Base-by-base conservation (phyloP, 2,888 invertebrate genomes). In the Lasioglossum malachurum region DNA sequence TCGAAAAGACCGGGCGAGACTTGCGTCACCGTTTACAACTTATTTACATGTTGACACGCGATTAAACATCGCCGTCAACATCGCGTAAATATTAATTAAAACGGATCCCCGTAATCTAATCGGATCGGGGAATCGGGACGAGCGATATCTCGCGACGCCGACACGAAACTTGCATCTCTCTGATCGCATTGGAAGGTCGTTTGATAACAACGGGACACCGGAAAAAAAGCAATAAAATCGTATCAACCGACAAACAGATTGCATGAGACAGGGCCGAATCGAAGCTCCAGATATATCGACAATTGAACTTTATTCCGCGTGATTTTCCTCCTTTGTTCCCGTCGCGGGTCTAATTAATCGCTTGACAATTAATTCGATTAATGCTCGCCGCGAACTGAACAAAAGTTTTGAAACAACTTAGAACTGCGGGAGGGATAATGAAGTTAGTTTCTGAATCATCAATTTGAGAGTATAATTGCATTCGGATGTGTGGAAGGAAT, bases 51-150 rank as follows among this genome's bases (percentile, higher is more conserved):
- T 23, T n/a, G 27, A 49, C 31, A 19, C 35, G 23, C 10, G 16
- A 44, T 53, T 67, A 44, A 14, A 75, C 14, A 7, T 4, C 5
- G 1, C 10, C 3, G 38, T 31, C 38, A 80, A 75, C 19, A 75
- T 16, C 35, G 1, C 12, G 31, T 2, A 71, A 7, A 31, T 31
- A 31, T 35, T 41, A 53, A 23, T 41, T 81, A 38, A 46, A 72
- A 53, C 16, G n/a, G 23, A 60, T 41, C 23, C 4, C 4, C 64
- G 7, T 19, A 74, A 78, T 82, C 77, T 78, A 75, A 78, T 84
- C 74, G 14, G 44, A 7, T 57, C 44, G 19, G n/a, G 19, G n/a
- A 41, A 23, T 81, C 49, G 41, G 35, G 16, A n/a, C 19, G 8
- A 35, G 35, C 46, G 27, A 14, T 53, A 31, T 73, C 49, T 23